Evolutionary conservation across 2,113 vertebrate genomes (phyloP), one percentile per base, ranked within the genome.

Genomic region (Cyanoderma ruficeps): DNA sequence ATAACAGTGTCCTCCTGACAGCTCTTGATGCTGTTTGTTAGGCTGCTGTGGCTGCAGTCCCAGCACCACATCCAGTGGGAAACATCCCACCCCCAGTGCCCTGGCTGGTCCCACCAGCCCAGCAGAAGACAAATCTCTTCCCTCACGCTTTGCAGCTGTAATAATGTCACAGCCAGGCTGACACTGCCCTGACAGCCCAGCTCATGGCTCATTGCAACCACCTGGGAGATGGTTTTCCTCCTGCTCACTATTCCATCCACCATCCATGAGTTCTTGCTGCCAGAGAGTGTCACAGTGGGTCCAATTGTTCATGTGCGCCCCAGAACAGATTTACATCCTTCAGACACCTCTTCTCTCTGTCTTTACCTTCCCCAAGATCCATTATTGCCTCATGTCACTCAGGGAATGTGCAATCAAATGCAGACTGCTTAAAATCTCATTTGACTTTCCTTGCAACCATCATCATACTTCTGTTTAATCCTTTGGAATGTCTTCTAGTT

Each of bases 21-120:
- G 57, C 71, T 80, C 30, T 83, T 67, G 41, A n/a, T 22, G 20
- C 28, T 74, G 59, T 80, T 71, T 82, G 33, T 42, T 55, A 7
- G 20, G 13, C 37, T 65, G 31, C 49, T 55, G 69, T 1, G 0
- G 46, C 46, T 4, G 0, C 35, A n/a, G 35, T 57, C 47, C 50
- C 70, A 65, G 11, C 41, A 50, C 41, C 20, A 11, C 12, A 61
- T 28, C 37, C 59, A 61, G 25, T 0, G 0, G 55, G 27, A 55
- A 89, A 49, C 13, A 24, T 18, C 57, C 49, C 49, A 63, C 4
- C 25, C 31, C 21, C 15, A 4, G 11, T 30, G 23, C 21, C 16
- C 15, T 8, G 33, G 23, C 42, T 46, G 33, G 37, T 64, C 69
- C 57, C 63, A 82, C 17, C 9, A 68, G 37, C 22, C 37, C 60